Evolutionary conservation across 2,113 vertebrate genomes (phyloP).

Genomic region (Syngnathus scovelli): DNA sequence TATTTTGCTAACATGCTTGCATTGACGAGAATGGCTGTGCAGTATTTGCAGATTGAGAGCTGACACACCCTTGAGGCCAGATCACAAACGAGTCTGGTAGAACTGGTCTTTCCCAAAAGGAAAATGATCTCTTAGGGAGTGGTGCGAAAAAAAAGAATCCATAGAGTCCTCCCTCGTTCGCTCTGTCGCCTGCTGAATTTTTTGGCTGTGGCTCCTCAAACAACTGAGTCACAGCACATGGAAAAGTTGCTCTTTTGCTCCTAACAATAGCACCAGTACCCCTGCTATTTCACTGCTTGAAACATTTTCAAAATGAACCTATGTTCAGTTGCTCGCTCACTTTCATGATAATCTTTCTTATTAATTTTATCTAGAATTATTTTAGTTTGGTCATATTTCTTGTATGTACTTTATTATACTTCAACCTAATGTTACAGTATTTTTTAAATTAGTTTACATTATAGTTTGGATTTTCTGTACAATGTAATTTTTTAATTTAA

Average conservation of each 20-base stretch:
- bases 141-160: not conserved
- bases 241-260: constrained; percentile 8
- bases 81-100: not conserved
- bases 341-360: too few species aligned
- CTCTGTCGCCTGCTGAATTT: constrained; percentile 37
- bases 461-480: too few species aligned
- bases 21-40: not conserved
- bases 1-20: not conserved
- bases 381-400: too few species aligned
- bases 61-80: not conserved
- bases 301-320: not conserved
- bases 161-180: constrained; percentile 3
- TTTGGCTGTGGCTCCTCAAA: constrained; percentile 7
- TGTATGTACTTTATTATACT: too few species aligned
- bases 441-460: too few species aligned
- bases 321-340: too few species aligned
- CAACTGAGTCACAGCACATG: constrained; percentile 42
- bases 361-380: too few species aligned
- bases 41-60: not conserved
- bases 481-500: too few species aligned
- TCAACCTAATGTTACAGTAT: too few species aligned
- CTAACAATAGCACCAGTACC: constrained; percentile 28
- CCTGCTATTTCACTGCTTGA: not conserved
- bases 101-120: constrained; percentile 3
- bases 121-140: constrained; percentile 1